Evolutionary conservation across 2,888 invertebrate genomes (phyloP), one percentile per base, ranked within the genome.

Genomic region (Chrysomela aeneicollis): DNA sequence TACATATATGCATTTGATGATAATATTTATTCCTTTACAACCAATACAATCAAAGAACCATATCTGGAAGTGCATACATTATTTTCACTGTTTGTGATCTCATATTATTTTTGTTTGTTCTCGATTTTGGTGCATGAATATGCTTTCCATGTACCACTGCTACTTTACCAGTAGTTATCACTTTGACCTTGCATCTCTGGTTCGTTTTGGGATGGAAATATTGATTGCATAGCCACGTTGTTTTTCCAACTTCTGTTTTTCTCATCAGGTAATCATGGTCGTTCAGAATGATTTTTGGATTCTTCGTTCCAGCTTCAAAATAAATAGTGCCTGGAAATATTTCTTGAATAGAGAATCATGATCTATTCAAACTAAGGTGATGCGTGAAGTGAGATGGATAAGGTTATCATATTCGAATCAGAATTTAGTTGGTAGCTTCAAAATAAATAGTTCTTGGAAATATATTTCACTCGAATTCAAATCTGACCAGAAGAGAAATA

Each of bases 191-290:
- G 60, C 75, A 75, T 52, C 74, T 61, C 6, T 62, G 69, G 0
- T 67, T 59, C 0, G 62, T 65, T 30, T 67, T 66, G 0, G 70
- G 69, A 51, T 74, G 72, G 51, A 69, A 75, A 57, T 75, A 75
- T 32, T 72, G 68, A 22, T 72, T 74, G 37, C 76, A 76, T 52
- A 71, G 67, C 76, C 76, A 76, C 6, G 70, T 67, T 2, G 76
- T 76, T 21, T 64, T 67, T 6, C 66, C 67, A 3, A 62, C 30
- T 53, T 72, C 70, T 22, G 59, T 57, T 49, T 55, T 65, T 9
- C 61, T 59, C 63, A 74, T 69, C 26, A 73, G 55, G 51, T 73
- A 76, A 50, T 73, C 73, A 51, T 73, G 68, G 42, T 71, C 63
- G 17, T 71, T 61, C 12, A 75, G 51, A 3, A 76, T 69, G 18